Evolutionary conservation across 2,888 invertebrate genomes (phyloP), one percentile per base, ranked within the genome.

Genomic region (Sminthurinus aureus): DNA sequence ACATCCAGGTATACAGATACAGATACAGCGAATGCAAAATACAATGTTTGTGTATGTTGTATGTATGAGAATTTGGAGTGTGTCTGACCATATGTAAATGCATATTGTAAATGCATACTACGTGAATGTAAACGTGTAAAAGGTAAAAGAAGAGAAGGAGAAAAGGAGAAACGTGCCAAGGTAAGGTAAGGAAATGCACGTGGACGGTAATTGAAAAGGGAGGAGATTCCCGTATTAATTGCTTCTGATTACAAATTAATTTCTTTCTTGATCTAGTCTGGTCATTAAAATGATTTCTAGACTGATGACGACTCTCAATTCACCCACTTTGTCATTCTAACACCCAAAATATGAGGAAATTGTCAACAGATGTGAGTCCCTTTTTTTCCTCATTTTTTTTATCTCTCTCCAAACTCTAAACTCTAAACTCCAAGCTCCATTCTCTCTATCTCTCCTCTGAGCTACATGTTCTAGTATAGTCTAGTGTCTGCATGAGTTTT

Each of bases 171-270:
- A 84, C 73, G 81, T 76, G 84, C 67, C 84, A 82, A 73, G 75
- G 79, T 66, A 81, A 38, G 6, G 38, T 38, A 38, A 67, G 74
- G 71, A 84, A 77, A 69, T 75, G 71, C 88, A 88, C 88, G 88
- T 88, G 88, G 85, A 87, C 38, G 84, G 84, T 88, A 88, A 88
- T 88, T 87, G 87, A 88, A 88, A 86, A 84, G 88, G 88, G 88
- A 86, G 88, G 88, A 85, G 87, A 87, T 85, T 84, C 82, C 85
- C 38, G 84, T 85, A 85, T 85, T 78, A 80, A 82, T 71, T 81
- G 74, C 84, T 86, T 80, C 76, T 71, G 79, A 58, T 64, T 67
- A 75, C 73, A 82, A 87, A 83, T 80, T 71, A 76, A 66, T 67
- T 22, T 26, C n/a, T 52, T 24, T 82, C 75, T 82, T 82, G 12